Evolutionary conservation across 2,113 vertebrate species (phyloP), one percentile per base, ranked within the genome.

Genomic region (Oryzias melastigma): DNA sequence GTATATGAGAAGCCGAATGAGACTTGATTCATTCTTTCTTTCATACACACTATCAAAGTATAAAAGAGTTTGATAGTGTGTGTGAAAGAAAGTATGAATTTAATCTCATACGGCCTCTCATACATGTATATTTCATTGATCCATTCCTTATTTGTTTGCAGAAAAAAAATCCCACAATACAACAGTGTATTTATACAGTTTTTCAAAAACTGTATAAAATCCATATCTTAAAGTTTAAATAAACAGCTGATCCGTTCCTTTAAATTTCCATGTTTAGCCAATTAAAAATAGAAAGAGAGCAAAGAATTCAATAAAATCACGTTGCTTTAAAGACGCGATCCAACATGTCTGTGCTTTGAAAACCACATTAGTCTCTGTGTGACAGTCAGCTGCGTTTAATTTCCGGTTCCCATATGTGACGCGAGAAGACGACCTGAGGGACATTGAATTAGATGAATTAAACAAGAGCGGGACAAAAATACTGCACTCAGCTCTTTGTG

Each of bases 301-400:
- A 4, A 53, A 35, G 43, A 24, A 17, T 41, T 13, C 16, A 44
- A 51, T 25, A 17, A 42, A 10, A 19, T 41, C 20, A 8, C 2
- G 19, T 43, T 16, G 24, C 12, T 61, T 3, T 55, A 43, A 42
- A 48, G 40, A 46, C 52, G 16, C 46, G 24, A 16, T 29, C 40
- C 2, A 3, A 6, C 25, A 12, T 13, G 18, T 48, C 42, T 58
- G 14, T 25, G 43, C 40, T 15, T 17, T 65, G 53, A 15, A 67
- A 55, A 68, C 54, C 18, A 58, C 42, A 67, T 68, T 14, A 41
- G 54, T 65, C 14, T 57, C 17, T 62, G 45, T 47, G 44, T 56
- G 53, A 65, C 52, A 22, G 59, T 79, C 61, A 68, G 54, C 72
- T 67, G 57, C 51, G 45, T 78, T 65, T 65, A 46, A 81, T 81